phyloP scores from a whole-genome alignment of 2,113 vertebrate species.

The Aegithalos caudatus region DNA sequence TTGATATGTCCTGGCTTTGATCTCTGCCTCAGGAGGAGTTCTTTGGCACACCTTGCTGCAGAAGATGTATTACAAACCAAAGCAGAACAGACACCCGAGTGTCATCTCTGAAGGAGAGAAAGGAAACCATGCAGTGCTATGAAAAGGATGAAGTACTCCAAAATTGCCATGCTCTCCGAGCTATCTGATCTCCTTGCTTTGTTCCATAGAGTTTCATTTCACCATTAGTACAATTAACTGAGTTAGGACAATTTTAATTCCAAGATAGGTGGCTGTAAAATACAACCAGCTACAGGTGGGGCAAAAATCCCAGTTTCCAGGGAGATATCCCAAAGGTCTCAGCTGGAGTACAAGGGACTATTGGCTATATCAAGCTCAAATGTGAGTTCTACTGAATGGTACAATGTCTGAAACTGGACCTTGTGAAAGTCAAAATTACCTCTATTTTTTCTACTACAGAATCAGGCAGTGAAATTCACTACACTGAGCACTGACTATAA shows the following conservation, averaged over 20 bases:
- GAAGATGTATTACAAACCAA: neutral
- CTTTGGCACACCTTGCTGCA: neutral
- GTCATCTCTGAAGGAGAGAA: neutral
- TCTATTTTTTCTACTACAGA: neutral
- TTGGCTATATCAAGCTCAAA: neutral
- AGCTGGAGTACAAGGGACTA: neutral
- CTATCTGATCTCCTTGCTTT: neutral
- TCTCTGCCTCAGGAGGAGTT: neutral
- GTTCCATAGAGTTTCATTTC: neutral
- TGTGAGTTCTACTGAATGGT: neutral
- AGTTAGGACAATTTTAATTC: neutral
- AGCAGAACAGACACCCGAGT: neutral
- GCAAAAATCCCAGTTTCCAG: neutral
- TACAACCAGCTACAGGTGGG: neutral
- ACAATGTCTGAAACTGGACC: neutral
- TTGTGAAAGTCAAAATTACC: neutral
- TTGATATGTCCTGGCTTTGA: slow-evolving; percentile 21
- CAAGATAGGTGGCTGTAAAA: neutral
- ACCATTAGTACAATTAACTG: neutral
- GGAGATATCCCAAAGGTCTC: neutral
- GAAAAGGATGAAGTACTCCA: neutral
- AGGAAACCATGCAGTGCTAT: neutral
- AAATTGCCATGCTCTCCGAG: neutral
- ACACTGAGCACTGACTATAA: neutral
- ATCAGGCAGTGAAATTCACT: neutral